A percentile compares a stretch with the other conserved stretches of the same genome.
Evolutionary conservation across 1,140 invertebrate species (phyloP).

Genomic region (Anadara kagoshimensis): DNA sequence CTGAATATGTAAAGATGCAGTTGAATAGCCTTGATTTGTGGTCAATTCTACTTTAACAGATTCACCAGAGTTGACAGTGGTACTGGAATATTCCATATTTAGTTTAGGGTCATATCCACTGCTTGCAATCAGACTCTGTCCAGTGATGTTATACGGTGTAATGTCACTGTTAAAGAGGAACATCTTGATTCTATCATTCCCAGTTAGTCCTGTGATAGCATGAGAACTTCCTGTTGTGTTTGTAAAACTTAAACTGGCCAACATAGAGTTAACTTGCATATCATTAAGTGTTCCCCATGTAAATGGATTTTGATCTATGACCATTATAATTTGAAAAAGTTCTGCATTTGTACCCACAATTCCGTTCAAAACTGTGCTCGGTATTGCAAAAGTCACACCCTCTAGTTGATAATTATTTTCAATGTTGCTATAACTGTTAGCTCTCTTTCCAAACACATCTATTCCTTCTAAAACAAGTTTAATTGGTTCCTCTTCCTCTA

Average conservation of each 20-base stretch:
- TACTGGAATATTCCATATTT: constrained; percentile 27
- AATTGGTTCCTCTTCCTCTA: constrained; percentile 39
- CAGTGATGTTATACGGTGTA: constrained; percentile 30
- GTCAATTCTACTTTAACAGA: constrained; percentile 38
- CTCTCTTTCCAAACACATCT: constrained; percentile 34
- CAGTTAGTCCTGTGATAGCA: constrained; percentile 37
- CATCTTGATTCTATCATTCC: constrained; percentile 35
- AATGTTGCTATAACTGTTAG: constrained; percentile 9
- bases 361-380: constrained; percentile 14
- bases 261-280: constrained; percentile 40
- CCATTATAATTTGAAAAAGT: constrained; percentile 46
- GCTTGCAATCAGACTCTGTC: constrained; percentile 39
- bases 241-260: constrained; percentile 52
- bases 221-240: constrained; percentile 46
- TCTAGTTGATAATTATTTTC: constrained; percentile 19
- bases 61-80: constrained; percentile 13
- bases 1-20: constrained; percentile 40
- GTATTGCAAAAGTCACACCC: constrained; percentile 31
- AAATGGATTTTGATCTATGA: constrained; percentile 45
- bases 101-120: constrained; percentile 45
- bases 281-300: constrained; percentile 46
- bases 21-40: constrained; percentile 11
- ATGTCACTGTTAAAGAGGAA: constrained; percentile 38
- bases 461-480: constrained; percentile 36
- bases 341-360: constrained; percentile 26